Base-by-base conservation (phyloP, 2,888 invertebrate species). In the Dexiosoma caninum region DNA sequence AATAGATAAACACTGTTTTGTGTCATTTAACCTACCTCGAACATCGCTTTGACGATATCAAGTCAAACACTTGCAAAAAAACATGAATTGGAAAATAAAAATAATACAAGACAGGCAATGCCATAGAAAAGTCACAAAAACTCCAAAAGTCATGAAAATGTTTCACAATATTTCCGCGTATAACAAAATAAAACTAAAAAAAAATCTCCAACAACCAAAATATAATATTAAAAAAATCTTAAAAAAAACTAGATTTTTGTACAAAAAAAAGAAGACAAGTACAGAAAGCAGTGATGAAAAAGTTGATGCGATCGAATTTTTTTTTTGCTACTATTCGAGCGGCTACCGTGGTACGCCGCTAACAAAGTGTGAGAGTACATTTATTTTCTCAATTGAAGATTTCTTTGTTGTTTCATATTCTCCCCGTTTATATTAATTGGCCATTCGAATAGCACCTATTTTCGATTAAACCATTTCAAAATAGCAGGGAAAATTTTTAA, bases 111-210 rank as follows among this genome's bases (percentile, higher is more conserved):
- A 74, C 69, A 78, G 19, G 66, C 75, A 80, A 75, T 75, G 66
- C 71, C 71, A 72, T 55, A 42, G 70, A 79, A 76, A 82, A 72
- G 57, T 69, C 55, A 62, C 59, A 57, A n/a, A 62, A 71, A 60
- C 77, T 69, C 69, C 62, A 77, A 74, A 77, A 81, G 77, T 81
- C 81, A 81, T 59, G 69, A 77, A 62, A 62, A 62, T 57, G 62
- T 69, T 74, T 72, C 77, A 77, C 64, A 77, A 51, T 77, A 81
- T 81, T 81, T 81, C 81, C 81, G 81, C 32, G 64, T 78, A 64
- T 57, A 64, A 60, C 37, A 40, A 74, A 75, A 75, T 37, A 42
- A 44, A 67, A 44, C 14, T 2, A 60, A 35, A 42, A n/a, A 37
- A 9, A 12, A 40, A 40, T 9, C 9, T 2, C 3, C n/a, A 44